Base-by-base conservation (phyloP, 53 echinoderm and acorn worm species). In the Crossaster papposus region DNA sequence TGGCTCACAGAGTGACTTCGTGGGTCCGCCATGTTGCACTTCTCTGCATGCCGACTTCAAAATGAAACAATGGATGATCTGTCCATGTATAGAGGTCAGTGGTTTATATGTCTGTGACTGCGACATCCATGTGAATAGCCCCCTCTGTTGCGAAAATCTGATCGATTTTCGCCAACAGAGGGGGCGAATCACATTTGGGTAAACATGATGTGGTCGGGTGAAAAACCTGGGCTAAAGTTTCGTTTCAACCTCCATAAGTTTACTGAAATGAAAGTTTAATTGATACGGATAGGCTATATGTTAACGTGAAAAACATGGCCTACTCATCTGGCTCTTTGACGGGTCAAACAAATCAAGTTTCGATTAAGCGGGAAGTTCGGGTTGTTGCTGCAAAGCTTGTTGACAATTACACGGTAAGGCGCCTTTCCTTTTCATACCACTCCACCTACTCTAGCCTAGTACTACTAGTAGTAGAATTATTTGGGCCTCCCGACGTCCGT, bases 341-440 rank as follows among this genome's bases (percentile, higher is more conserved):
- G 18, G 71, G 72, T 29, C 1, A 58, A 17, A 53, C 77, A 9
- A 80, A 83, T 34, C 91, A 94, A 24, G 83, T 73, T 23, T 70
- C 88, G 36, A 86, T 90, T 18, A 89, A 64, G 54, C 91, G 95
- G 78, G 91, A 95, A 51, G 76, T 97, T 65, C 81, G 64, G 44
- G 94, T 97, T 35, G 88, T 92, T 85, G 92, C 85, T n/a, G 89
- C 98, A 52, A 91, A 93, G 51, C 89, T 93, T 78, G 82, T 97
- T 23, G 98, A 97, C 79, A 97, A 94, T 73, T 94, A 94, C 82
- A 97, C 96, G 90, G 98, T 97, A 90, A 90, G 96, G n/a, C n/a
- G n/a, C n/a, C n/a, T n/a, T n/a, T n/a, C n/a, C n/a, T n/a, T n/a
- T n/a, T n/a, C n/a, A n/a, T n/a, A n/a, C n/a, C n/a, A n/a, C n/a